phyloP scores from a whole-genome alignment of 2,113 vertebrate species.

The Pardalotus punctatus region DNA sequence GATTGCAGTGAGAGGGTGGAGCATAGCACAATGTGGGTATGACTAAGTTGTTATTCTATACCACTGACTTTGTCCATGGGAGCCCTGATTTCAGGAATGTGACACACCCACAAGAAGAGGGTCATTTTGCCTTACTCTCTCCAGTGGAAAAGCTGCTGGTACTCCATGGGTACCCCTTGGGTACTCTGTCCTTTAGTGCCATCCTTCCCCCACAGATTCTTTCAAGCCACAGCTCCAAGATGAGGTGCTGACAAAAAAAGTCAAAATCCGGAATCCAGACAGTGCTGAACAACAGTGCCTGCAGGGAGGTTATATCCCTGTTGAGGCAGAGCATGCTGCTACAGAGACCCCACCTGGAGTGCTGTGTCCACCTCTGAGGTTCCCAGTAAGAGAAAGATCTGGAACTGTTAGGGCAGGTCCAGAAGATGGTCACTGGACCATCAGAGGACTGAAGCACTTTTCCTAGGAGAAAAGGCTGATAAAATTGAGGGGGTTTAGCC shows the following conservation, averaged over 20 bases:
- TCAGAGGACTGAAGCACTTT: neutral
- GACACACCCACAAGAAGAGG: neutral
- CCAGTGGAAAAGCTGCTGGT: neutral
- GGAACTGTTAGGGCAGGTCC: neutral
- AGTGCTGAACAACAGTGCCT: rapidly evolving
- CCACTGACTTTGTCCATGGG: rapidly evolving
- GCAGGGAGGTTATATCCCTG: too few relatives aligned
- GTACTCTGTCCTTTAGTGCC: neutral
- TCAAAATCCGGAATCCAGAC: neutral
- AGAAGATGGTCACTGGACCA: neutral
- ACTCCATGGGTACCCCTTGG: too few relatives aligned
- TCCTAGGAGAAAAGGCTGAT: neutral
- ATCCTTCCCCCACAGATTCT: neutral
- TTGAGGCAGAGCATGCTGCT: neutral
- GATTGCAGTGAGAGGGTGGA: rapidly evolving
- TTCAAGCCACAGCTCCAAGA: neutral
- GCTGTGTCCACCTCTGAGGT: neutral
- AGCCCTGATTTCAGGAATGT: rapidly evolving
- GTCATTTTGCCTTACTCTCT: neutral
- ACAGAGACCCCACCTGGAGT: neutral
- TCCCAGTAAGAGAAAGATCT: neutral
- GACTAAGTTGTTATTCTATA: rapidly evolving
- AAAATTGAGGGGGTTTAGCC: neutral
- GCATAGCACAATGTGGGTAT: rapidly evolving
- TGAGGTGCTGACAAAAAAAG: neutral